Percentiles rank a stretch among this genome's conserved stretches.
phyloP scores from a whole-genome alignment of 2,888 invertebrate genomes.

The Dasysyrphus albostriatus region DNA sequence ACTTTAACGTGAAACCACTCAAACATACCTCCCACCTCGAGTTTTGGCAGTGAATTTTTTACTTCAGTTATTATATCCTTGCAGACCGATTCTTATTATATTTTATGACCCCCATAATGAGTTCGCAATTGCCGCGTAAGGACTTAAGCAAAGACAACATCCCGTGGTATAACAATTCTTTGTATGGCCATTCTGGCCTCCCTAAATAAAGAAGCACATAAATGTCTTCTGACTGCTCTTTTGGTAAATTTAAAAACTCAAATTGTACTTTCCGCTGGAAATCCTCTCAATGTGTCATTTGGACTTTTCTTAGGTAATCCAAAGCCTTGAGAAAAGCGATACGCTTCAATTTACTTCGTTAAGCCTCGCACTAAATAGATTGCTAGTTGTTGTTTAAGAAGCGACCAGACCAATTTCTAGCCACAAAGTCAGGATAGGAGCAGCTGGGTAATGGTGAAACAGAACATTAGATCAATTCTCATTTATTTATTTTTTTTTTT shows the following conservation, averaged over 20 bases:
- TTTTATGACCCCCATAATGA: slow-evolving; percentile 64
- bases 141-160: slow-evolving; percentile 55
- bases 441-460: slow-evolving; percentile 22
- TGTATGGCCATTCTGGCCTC: not conserved
- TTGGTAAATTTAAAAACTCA: slow-evolving; percentile 65
- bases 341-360: slow-evolving; percentile 71
- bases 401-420: not conserved
- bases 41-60: slow-evolving; percentile 41
- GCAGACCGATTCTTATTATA: slow-evolving; percentile 66
- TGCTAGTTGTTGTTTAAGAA: not conserved
- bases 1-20: slow-evolving; percentile 69
- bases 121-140: slow-evolving; percentile 58
- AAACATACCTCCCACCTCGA: slow-evolving; percentile 55
- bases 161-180: not conserved
- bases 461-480: slow-evolving; percentile 69
- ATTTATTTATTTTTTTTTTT: slow-evolving; percentile 49
- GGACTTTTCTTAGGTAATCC: slow-evolving; percentile 69
- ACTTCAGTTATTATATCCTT: slow-evolving; percentile 56
- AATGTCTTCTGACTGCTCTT: slow-evolving; percentile 4
- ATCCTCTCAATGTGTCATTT: slow-evolving; percentile 72
- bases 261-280: slow-evolving; percentile 60
- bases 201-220: not conserved
- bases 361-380: slow-evolving; percentile 71
- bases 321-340: slow-evolving; percentile 61
- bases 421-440: not conserved